Evolutionary conservation across 2,797 vertebrate species (phyloP).

Genomic region (Champsocephalus esox): DNA sequence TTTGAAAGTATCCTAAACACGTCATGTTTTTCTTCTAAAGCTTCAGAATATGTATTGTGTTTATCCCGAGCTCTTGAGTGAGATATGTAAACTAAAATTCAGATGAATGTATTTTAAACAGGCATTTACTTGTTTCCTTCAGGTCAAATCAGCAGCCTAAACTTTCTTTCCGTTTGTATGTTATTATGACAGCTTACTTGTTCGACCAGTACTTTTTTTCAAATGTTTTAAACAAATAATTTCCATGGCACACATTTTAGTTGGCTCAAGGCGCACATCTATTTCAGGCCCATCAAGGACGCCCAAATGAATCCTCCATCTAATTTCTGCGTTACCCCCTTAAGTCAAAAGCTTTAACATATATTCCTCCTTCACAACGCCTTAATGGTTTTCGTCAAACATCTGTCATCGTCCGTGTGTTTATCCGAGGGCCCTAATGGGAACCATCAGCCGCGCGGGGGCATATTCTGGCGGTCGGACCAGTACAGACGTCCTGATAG

Average conservation of each 20-base stretch:
- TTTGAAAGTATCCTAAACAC: background rate
- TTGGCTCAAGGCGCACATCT: conserved; percentile 19
- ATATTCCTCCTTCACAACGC: conserved; percentile 40
- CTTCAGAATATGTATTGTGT: background rate
- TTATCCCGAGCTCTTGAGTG: background rate
- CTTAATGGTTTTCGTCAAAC: conserved; percentile 63
- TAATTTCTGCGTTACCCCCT: conserved; percentile 38
- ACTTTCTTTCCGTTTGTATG: background rate
- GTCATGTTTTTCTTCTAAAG: background rate
- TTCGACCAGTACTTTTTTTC: background rate
- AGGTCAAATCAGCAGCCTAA: background rate
- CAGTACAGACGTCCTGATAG: conserved; percentile 11
- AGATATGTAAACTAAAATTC: background rate
- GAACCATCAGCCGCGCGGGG: conserved; percentile 58
- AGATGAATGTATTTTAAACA: background rate
- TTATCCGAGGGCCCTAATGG: conserved; percentile 66
- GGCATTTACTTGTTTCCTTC: background rate
- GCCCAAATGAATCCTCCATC: conserved; percentile 26
- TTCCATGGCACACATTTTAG: background rate
- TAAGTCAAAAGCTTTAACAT: conserved; percentile 47
- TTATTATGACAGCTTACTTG: background rate
- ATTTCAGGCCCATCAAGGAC: conserved; percentile 33
- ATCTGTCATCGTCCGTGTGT: conserved; percentile 72
- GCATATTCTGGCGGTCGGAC: conserved; percentile 28
- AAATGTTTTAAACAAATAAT: background rate